phyloP scores from a whole-genome alignment of 2,113 vertebrate species.

The Herpetotheres cachinnans region DNA sequence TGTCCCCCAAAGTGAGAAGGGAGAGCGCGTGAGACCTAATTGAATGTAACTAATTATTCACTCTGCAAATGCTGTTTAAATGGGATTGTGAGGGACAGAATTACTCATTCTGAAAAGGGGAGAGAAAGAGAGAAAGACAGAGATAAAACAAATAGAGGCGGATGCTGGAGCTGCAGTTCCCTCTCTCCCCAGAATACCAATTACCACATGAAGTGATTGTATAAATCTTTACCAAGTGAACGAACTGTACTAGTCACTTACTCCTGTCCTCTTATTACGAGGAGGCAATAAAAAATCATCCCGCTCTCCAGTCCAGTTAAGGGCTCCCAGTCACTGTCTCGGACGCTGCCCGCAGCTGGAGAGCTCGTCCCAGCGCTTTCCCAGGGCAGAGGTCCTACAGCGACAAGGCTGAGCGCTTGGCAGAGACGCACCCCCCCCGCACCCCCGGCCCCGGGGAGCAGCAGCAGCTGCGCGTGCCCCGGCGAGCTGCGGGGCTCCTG shows the following conservation, averaged over 20 bases:
- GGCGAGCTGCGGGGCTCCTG: not conserved
- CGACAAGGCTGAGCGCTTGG: not conserved
- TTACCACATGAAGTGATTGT: conserved; percentile 58
- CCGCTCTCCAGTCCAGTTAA: not conserved
- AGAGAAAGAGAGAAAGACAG: conserved; percentile 63
- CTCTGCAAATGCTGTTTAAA: conserved; percentile 66
- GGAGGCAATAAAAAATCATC: conserved; percentile 33
- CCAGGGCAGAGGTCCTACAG: not conserved
- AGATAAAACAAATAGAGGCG: conserved; percentile 74
- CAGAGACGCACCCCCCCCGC: not conserved
- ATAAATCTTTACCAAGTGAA: conserved; percentile 50
- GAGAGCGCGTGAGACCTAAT: conserved; percentile 61
- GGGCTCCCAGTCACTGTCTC: not conserved
- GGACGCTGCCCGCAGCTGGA: not conserved
- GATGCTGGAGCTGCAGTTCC: conserved; percentile 53
- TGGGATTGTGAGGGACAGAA: conserved; percentile 78
- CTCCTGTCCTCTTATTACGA: conserved; percentile 48
- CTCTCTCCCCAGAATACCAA: conserved; percentile 73
- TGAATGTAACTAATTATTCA: conserved; percentile 82
- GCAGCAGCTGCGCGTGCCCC: fast-evolving
- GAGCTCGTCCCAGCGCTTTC: fast-evolving
- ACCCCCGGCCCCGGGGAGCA: not conserved
- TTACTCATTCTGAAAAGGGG: conserved; percentile 74
- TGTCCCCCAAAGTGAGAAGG: conserved; percentile 70
- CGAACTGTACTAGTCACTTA: conserved; percentile 58